Evolutionary conservation across 2,888 invertebrate species (phyloP), one percentile per base, ranked within the genome.

Genomic region (Hirtodrosophila histrioides): DNA sequence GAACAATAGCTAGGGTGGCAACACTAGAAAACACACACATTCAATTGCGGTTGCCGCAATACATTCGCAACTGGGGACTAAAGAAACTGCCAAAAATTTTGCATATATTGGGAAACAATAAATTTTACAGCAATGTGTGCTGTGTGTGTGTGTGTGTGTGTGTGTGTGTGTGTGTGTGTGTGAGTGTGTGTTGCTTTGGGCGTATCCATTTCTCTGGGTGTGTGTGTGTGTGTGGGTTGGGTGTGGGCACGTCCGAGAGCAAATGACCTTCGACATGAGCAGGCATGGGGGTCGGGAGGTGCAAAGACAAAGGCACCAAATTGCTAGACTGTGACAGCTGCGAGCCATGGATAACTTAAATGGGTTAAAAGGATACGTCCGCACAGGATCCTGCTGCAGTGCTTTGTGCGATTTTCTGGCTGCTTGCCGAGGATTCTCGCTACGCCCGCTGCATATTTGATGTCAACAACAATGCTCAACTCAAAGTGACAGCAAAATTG

Each of bases 261-360:
- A 86, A 69, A 73, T 82, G 82, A 84, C 84, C 84, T 86, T 82
- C 75, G 68, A 74, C 78, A 68, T 64, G 36, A 58, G 17, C 48
- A 35, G 46, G 11, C 54, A 44, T 31, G 33, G 36, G 46, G 44
- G 33, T 49, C 55, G 46, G 61, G 49, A 24, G 51, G 50, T 27
- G 53, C 64, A 62, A 82, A 82, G 77, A 82, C 82, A 87, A 82
- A 78, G 70, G 83, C 74, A 72, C 69, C 55, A 85, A 87, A 83
- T 85, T 78, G 83, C 86, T 79, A 85, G 86, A 85, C 88, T 87
- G 88, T 87, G 88, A 87, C 82, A 82, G 88, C 88, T 82, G 81
- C 82, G 69, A 78, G 82, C 79, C 82, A 85, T 64, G 88, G 88
- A 83, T 87, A 87, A 82, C 82, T 82, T 87, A 85, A 83, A 87